Percentiles rank a stretch among this genome's conserved stretches.
phyloP scores from a whole-genome alignment of 2,888 invertebrate species.

The Psylliodes chrysocephalus region DNA sequence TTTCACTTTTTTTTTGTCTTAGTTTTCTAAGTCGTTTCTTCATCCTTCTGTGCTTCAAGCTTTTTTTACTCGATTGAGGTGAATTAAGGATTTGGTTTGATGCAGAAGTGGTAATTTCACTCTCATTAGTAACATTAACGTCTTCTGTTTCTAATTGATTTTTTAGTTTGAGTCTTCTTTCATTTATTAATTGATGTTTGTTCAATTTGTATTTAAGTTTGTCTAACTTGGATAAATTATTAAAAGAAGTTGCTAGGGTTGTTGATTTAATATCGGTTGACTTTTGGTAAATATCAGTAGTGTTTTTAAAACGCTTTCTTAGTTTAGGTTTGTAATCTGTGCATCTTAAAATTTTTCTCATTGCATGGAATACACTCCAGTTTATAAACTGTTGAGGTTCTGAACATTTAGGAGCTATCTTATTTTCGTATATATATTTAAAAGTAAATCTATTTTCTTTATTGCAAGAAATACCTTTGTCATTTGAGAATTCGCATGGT shows the following conservation, averaged over 20 bases:
- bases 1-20: conserved; percentile 23
- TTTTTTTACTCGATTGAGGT: conserved; percentile 11
- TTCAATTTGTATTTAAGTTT: conserved; percentile 46
- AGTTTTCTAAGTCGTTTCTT: conserved; percentile 23
- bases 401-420: conserved; percentile 71
- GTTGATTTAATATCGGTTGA: conserved; percentile 2
- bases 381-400: conserved; percentile 68
- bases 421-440: conserved; percentile 68
- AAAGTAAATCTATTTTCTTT: conserved; percentile 57
- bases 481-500: conserved; percentile 56
- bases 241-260: conserved; percentile 13
- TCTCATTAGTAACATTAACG: conserved; percentile 4
- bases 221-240: conserved; percentile 37
- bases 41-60: conserved; percentile 20
- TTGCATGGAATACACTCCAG: conserved; percentile 73
- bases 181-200: conserved; percentile 30
- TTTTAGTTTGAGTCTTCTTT: conserved; percentile 1
- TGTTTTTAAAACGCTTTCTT: conserved; percentile 48
- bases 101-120: conserved; percentile 13
- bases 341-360: conserved; percentile 69
- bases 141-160: conserved; percentile 17
- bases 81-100: conserved; percentile 12
- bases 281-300: not conserved
- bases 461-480: conserved; percentile 59
- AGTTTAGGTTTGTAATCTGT: conserved; percentile 61